Base-by-base conservation (phyloP, 2,797 vertebrate species). In the Sorex maritimensis region DNA sequence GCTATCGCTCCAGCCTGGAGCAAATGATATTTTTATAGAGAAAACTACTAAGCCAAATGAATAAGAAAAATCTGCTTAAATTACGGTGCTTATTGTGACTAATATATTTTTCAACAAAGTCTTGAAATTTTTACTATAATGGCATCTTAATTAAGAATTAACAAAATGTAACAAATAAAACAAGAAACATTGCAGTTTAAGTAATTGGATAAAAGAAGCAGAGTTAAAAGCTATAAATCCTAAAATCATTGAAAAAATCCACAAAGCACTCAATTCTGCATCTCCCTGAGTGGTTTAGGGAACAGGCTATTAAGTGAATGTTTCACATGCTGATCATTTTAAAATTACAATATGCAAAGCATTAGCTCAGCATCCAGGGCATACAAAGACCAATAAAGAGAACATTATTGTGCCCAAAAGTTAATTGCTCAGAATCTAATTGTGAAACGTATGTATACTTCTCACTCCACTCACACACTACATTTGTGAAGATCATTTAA, bases 101-200 rank as follows among this genome's bases (percentile, higher is more conserved):
- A 75, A 87, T 38, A 89, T 81, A 71, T 55, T 90, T 96, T 58
- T 84, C 19, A 74, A 44, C 30, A 75, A 88, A 81, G 26, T 10
- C 4, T 86, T 86, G 63, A 41, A 74, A 58, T 68, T 61, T 87
- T 3, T 46, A n/a, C 79, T 77, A 26, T 30, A 91, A 78, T 90
- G 14, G 0, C 28, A 83, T 67, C 41, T 86, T 91, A 80, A 88
- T 77, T 85, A 61, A 61, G 58, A 23, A 82, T 81, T 93, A 81
- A 41, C 9, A 88, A 95, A 82, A 79, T 2, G 1, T 44, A 95
- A 46, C n/a, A 95, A 93, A 83, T 83, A 41, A 90, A 95, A 21
- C 5, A 81, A 79, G 12, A 92, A 14, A 2, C 5, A 78, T 34
- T 81, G 11, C 14, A 46, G 7, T 83, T 87, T 49, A 93, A 79